Evolutionary conservation across 2,113 vertebrate genomes (phyloP).

Genomic region (Burhinus oedicnemus): DNA sequence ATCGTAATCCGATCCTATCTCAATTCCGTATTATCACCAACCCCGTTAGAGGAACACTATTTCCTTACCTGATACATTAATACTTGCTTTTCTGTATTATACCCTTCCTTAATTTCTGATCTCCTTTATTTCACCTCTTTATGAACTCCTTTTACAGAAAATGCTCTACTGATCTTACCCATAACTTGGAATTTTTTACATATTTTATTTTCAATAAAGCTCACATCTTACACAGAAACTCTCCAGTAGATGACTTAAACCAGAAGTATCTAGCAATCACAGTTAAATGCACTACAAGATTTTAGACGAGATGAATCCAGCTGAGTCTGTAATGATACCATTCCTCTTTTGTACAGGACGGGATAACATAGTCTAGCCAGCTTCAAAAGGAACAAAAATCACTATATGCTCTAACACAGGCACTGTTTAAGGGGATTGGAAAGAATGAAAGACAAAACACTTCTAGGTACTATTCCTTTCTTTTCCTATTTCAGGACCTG

Average conservation of each 20-base stretch:
- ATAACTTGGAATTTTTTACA: background rate
- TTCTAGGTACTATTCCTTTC: background rate
- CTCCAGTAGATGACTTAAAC: background rate
- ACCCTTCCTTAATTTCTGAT: conserved; percentile 40
- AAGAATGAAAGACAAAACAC: background rate
- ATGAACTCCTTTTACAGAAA: conserved; percentile 16
- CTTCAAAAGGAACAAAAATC: background rate
- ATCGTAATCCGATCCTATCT: background rate
- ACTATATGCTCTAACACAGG: background rate
- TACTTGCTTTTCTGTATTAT: conserved; percentile 36
- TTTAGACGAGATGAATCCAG: background rate
- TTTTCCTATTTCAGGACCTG: background rate
- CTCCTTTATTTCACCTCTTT: conserved; percentile 27
- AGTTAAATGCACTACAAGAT: background rate
- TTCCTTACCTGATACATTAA: conserved; percentile 22
- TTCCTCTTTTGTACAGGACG: background rate
- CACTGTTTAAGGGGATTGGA: background rate
- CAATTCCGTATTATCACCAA: background rate
- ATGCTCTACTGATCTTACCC: conserved; percentile 13
- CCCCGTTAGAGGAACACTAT: background rate
- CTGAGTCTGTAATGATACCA: background rate
- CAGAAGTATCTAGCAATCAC: conserved; percentile 2
- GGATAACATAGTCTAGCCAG: background rate
- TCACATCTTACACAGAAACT: conserved; percentile 21
- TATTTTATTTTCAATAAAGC: conserved; percentile 50